Conservation (phyloP, 2,888 invertebrate genomes). For the Aspidiotus destructor region DNA sequence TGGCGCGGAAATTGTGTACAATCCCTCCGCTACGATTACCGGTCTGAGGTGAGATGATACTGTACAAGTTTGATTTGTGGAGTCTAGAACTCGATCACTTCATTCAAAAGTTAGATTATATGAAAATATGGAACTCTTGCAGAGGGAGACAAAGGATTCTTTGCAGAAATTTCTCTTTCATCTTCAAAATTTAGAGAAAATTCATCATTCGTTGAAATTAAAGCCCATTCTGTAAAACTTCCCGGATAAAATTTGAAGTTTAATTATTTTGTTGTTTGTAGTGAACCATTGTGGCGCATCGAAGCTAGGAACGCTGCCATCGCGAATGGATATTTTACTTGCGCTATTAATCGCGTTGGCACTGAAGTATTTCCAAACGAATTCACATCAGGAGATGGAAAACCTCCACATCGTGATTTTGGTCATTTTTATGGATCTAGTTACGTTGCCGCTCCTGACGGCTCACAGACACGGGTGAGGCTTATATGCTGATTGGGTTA, state of each 20-base stretch:
- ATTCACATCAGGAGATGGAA: slow-evolving; percentile 76
- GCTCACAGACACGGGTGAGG: slow-evolving; percentile 75
- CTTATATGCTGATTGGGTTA: slow-evolving; percentile 11
- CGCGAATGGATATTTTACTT: slow-evolving; percentile 89
- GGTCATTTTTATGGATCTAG: slow-evolving; percentile 94
- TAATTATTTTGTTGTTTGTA: slow-evolving; percentile 41
- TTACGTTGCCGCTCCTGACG: slow-evolving; percentile 89
- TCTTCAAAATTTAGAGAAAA: too few relatives aligned
- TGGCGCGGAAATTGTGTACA: slow-evolving; percentile 97
- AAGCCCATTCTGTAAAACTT: too few relatives aligned
- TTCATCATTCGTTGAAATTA: too few relatives aligned
- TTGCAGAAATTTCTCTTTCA: too few relatives aligned
- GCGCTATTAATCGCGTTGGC: slow-evolving; percentile 89
- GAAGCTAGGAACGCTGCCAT: slow-evolving; percentile 94
- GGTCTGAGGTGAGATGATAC: slow-evolving; percentile 47
- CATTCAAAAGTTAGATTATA: too few relatives aligned
- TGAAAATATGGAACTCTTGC: too few relatives aligned
- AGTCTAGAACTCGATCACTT: too few relatives aligned
- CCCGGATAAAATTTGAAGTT: neutral
- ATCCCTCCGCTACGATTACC: slow-evolving; percentile 84
- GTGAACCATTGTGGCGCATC: slow-evolving; percentile 90
- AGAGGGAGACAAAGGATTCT: too few relatives aligned
- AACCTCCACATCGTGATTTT: slow-evolving; percentile 63
- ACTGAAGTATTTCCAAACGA: slow-evolving; percentile 69
- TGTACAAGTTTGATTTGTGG: neutral